A percentile compares a stretch with the other conserved stretches of the same genome.
These are phyloP conservation scores for Bombylius major DNA, from an alignment of 2,888 invertebrate genomes.

Conservation along the genomic window DNA sequence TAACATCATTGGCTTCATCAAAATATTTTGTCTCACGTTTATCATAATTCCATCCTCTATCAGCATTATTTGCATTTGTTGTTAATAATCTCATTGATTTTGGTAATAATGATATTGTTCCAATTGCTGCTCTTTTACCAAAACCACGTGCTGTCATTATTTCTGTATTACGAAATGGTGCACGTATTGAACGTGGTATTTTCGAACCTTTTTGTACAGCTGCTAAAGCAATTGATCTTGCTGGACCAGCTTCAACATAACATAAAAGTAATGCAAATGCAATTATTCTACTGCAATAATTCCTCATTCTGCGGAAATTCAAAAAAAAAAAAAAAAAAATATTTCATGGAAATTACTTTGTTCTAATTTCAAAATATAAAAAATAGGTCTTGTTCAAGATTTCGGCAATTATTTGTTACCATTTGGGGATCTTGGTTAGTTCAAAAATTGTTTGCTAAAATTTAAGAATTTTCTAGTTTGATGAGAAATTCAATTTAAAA, in stretches of 20 bases:
- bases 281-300: constrained; percentile 9
- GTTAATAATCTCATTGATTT: not conserved
- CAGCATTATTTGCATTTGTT: not conserved
- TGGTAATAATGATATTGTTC: not conserved
- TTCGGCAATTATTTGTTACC: too few species aligned
- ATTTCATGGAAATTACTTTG: too few species aligned
- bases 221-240: constrained; percentile 16
- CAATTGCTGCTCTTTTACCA: constrained; percentile 18
- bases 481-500: too few species aligned
- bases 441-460: too few species aligned
- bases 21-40: constrained; percentile 6
- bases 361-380: too few species aligned
- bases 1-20: constrained; percentile 1
- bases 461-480: too few species aligned
- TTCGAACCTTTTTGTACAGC: constrained; percentile 12
- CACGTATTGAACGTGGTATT: constrained; percentile 20
- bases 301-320: constrained; percentile 13
- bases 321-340: too few species aligned
- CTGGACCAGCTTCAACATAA: constrained; percentile 16
- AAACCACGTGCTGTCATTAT: constrained; percentile 24
- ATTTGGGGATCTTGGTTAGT: too few species aligned
- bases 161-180: constrained; percentile 20
- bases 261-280: constrained; percentile 12
- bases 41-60: not conserved
- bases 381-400: too few species aligned